phyloP scores from a whole-genome alignment of 2,888 invertebrate species.

The Emesis russula region DNA sequence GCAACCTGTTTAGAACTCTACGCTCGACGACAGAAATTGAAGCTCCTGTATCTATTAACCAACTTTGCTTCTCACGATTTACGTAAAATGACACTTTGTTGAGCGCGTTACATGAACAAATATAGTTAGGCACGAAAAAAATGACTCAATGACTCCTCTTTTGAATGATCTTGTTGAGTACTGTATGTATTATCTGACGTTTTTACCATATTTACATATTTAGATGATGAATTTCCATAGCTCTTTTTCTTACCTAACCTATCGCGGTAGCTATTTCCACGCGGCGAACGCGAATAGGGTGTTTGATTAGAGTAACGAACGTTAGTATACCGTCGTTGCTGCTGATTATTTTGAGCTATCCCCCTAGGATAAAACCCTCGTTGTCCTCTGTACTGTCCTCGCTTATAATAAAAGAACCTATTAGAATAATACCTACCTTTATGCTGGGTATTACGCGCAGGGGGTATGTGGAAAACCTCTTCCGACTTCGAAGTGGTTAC shows the following conservation, averaged over 20 bases:
- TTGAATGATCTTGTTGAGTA: background rate
- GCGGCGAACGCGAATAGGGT: no score
- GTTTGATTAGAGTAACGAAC: no score
- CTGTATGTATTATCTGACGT: background rate
- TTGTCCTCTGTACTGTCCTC: no score
- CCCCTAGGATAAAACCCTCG: no score
- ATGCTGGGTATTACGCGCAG: no score
- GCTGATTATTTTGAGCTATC: no score
- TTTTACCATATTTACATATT: background rate
- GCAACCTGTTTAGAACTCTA: background rate
- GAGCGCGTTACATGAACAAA: background rate
- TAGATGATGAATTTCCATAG: background rate
- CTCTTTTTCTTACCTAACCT: background rate
- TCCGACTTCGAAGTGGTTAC: no score
- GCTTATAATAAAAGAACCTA: no score
- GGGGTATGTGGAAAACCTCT: no score
- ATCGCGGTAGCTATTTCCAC: no score
- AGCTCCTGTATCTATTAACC: background rate
- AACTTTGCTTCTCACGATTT: background rate
- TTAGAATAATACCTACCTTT: no score
- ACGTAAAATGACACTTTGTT: constrained; percentile 1
- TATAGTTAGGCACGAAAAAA: background rate
- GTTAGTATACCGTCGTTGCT: no score
- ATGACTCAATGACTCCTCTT: background rate
- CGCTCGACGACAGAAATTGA: background rate